A percentile compares a stretch with the other conserved stretches of the same genome.
Evolutionary conservation across 2,888 invertebrate genomes (phyloP).

Genomic region (Machimus rusticus): DNA sequence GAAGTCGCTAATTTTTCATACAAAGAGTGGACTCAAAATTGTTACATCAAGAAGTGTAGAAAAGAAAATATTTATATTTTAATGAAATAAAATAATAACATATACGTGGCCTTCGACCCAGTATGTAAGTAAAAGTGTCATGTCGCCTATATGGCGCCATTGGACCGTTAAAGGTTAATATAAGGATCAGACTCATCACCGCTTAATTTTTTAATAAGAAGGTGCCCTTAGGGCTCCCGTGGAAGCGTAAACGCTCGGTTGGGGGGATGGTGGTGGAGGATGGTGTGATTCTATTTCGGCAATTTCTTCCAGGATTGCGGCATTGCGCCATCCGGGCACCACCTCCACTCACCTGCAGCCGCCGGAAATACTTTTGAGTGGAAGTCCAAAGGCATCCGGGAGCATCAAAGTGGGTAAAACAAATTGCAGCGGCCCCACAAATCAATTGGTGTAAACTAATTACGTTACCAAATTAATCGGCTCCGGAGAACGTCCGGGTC

Average conservation of each 20-base stretch:
- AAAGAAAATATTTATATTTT: too few species aligned
- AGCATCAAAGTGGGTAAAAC: slow-evolving; percentile 1
- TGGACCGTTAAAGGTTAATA: too few species aligned
- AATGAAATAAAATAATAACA: too few species aligned
- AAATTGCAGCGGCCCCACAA: slow-evolving; percentile 23
- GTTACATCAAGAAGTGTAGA: too few species aligned
- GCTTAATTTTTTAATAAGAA: not conserved
- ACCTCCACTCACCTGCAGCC: not conserved
- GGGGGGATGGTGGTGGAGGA: too few species aligned
- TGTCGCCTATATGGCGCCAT: too few species aligned
- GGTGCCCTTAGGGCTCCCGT: too few species aligned
- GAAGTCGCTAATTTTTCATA: too few species aligned
- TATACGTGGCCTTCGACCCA: too few species aligned
- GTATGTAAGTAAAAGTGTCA: too few species aligned
- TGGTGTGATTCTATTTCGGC: not conserved
- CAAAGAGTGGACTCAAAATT: too few species aligned
- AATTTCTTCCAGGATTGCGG: not conserved
- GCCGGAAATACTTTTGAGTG: not conserved
- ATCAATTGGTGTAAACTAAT: slow-evolving; percentile 33
- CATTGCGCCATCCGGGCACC: not conserved
- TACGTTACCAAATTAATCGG: slow-evolving; percentile 28
- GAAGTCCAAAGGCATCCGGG: not conserved
- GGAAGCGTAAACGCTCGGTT: too few species aligned
- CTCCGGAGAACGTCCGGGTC: not conserved
- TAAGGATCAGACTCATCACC: not conserved